A percentile compares a stretch with the other conserved stretches of the same genome.
phyloP scores from a whole-genome alignment of 2,113 vertebrate species.

The Datnioides undecimradiatus region DNA sequence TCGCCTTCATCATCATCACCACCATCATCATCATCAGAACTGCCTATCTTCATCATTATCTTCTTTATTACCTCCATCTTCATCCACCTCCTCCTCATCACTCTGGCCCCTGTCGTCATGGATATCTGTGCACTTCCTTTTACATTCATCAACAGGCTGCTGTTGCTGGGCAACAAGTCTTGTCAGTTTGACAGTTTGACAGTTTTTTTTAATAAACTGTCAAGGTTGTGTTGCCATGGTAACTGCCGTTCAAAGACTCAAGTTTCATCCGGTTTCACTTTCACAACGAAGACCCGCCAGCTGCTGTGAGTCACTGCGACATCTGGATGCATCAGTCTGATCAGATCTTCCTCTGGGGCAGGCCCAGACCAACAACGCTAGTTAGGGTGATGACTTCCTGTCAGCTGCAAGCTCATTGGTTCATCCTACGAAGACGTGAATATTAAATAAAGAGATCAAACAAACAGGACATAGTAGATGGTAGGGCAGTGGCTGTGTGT shows the following conservation, averaged over 20 bases:
- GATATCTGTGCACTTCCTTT: not conserved
- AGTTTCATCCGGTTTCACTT: slow-evolving; percentile 3
- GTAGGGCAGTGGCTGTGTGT: too few species aligned
- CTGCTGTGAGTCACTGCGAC: too few species aligned
- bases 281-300: not conserved
- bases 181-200: not conserved
- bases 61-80: not conserved
- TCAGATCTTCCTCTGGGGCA: too few species aligned
- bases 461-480: too few species aligned
- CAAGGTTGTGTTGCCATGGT: slow-evolving; percentile 35
- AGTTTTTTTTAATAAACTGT: not conserved
- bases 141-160: slow-evolving; percentile 32
- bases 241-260: slow-evolving; percentile 27
- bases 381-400: too few species aligned
- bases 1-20: too few species aligned
- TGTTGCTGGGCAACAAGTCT: slow-evolving; percentile 52
- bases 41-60: not conserved
- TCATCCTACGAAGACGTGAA: too few species aligned
- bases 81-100: not conserved
- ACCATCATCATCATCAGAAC: too few species aligned
- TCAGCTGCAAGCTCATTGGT: too few species aligned
- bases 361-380: too few species aligned
- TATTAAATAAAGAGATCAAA: too few species aligned
- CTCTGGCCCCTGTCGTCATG: not conserved
- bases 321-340: too few species aligned